Evolutionary conservation across 2,797 vertebrate genomes (phyloP), one percentile per base, ranked within the genome.

Genomic region (Orientallactaga sibirica): DNA sequence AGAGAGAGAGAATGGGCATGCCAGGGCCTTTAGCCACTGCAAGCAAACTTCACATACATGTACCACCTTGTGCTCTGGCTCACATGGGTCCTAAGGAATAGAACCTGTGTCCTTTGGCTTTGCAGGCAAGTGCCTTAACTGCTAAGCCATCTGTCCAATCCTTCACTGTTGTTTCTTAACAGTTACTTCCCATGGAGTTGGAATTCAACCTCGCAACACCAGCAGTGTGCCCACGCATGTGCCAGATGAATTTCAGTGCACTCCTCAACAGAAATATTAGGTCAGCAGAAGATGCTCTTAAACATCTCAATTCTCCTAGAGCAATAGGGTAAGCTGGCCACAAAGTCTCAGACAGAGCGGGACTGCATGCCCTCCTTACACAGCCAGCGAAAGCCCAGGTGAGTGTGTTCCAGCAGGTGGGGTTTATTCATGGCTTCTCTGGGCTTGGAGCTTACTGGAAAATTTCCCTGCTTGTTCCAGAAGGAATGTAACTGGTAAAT

Each of bases 401-500:
- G 55, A 58, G 55, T 16, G 55, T 58, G 55, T 58, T 58, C 16
- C 12, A 58, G 55, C 29, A 78, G 3, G 19, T 16, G 29, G 58
- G 33, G 68, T 37, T 48, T 41, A 61, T 48, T 62, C 6, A 76
- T 2, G 58, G 87, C 37, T 71, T 82, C 37, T 15, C 29, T 41
- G 55, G 41, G 37, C 62, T 78, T 7, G 4, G 71, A 22, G 22
- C 61, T 88, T 76, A 90, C 68, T 2, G 27, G 37, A 91, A 86
- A 75, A 14, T 75, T 83, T 20, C 22, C 70, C 68, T 90, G 74
- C 71, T 83, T 92, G 22, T 77, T 95, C 25, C 19, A 41, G 29
- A 94, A 95, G 22, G 58, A 90, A 91, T 48, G 20, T 16, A 91
- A 92, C 25, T 86, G 11, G 10, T 29, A 70, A 84, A 80, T 80